Conservation (phyloP, 2,797 vertebrate genomes). For the Cephalopachus bancanus region DNA sequence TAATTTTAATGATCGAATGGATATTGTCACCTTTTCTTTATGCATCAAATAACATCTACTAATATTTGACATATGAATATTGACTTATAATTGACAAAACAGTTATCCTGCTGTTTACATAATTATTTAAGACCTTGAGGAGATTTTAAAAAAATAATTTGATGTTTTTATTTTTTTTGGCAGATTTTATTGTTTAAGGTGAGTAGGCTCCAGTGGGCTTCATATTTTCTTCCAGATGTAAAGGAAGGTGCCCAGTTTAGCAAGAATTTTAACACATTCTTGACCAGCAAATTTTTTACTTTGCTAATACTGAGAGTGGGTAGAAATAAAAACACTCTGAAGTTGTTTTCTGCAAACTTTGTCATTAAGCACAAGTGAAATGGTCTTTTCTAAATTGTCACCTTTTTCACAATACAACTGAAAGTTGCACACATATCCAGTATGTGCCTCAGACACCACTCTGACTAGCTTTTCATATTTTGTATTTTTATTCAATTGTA, state of each 20-base stretch:
- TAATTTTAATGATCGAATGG: slow-evolving; percentile 66
- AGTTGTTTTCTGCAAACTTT: too few relatives aligned
- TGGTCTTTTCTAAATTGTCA: too few relatives aligned
- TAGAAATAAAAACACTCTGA: too few relatives aligned
- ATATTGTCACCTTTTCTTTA: slow-evolving; percentile 66
- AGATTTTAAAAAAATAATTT: slow-evolving; percentile 41
- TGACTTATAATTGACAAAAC: slow-evolving; percentile 61
- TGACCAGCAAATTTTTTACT: too few relatives aligned
- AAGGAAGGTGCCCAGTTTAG: slow-evolving; percentile 31
- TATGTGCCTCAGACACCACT: too few relatives aligned
- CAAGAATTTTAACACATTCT: neutral
- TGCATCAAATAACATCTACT: slow-evolving; percentile 73
- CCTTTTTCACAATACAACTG: too few relatives aligned
- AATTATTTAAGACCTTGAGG: slow-evolving; percentile 42
- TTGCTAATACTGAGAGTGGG: too few relatives aligned
- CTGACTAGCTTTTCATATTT: too few relatives aligned
- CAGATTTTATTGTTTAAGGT: slow-evolving; percentile 35
- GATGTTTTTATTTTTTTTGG: slow-evolving; percentile 30
- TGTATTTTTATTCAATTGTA: too few relatives aligned
- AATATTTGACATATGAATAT: slow-evolving; percentile 61
- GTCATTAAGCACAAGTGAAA: too few relatives aligned
- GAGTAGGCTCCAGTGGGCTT: slow-evolving; percentile 42
- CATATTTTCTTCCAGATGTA: slow-evolving; percentile 57
- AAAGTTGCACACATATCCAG: too few relatives aligned
- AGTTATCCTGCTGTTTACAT: slow-evolving; percentile 47